Evolutionary conservation across 2,113 vertebrate species (phyloP).

Genomic region (Furnarius figulus): DNA sequence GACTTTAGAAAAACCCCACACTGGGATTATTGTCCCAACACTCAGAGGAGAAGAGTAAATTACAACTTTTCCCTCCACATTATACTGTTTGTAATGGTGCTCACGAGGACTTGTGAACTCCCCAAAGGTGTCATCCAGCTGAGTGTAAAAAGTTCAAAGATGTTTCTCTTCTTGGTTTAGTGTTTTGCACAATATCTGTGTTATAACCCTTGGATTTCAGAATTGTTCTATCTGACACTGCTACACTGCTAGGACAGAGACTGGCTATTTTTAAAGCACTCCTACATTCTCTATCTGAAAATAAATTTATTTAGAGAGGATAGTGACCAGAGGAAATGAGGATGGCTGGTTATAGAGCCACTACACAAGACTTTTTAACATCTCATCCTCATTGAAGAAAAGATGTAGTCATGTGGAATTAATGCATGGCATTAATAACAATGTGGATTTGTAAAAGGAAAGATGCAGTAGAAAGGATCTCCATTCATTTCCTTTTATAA

Average conservation of each 20-base stretch:
- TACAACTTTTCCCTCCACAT: background rate
- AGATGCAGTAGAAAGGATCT: background rate
- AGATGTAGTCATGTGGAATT: constrained; percentile 7
- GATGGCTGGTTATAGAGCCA: background rate
- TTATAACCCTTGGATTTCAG: background rate
- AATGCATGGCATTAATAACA: constrained; percentile 16
- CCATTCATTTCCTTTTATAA: constrained; percentile 26
- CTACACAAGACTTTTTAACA: background rate
- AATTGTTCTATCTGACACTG: background rate
- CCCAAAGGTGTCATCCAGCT: background rate
- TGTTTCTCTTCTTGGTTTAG: background rate
- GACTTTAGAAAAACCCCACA: background rate
- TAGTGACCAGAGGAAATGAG: background rate
- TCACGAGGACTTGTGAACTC: background rate
- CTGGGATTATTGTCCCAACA: background rate
- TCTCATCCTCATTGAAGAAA: background rate
- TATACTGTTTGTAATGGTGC: background rate
- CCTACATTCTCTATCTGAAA: background rate
- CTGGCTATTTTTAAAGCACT: background rate
- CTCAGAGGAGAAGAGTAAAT: background rate
- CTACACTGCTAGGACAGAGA: background rate
- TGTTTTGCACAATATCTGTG: background rate
- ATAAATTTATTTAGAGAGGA: background rate
- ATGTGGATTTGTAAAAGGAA: background rate
- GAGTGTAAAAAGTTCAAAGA: background rate